These are phyloP conservation scores for Astropecten irregularis DNA, from an alignment of 53 echinoderm and acorn worm species.

Conservation along the genomic window DNA sequence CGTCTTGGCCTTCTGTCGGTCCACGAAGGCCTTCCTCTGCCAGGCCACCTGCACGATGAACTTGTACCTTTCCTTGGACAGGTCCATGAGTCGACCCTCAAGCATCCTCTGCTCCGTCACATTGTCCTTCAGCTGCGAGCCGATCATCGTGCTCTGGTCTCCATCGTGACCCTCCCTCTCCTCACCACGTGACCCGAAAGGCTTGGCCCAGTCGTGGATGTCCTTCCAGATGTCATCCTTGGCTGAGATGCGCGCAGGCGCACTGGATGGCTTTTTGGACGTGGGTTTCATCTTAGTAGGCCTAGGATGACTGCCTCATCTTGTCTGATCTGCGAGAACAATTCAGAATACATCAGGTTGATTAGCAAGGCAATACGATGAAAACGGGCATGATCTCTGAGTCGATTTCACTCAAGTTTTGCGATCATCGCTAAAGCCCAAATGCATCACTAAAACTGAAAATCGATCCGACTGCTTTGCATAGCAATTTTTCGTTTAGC, in stretches of 20 bases:
- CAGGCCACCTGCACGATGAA: slow-evolving; percentile 95
- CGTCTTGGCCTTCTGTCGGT: slow-evolving; percentile 84
- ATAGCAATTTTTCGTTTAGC: no score
- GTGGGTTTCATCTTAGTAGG: slow-evolving; percentile 38
- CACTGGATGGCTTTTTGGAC: slow-evolving; percentile 72
- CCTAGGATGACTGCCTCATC: no score
- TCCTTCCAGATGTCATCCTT: slow-evolving; percentile 93
- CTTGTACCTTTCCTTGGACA: slow-evolving; percentile 95
- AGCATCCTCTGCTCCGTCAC: slow-evolving; percentile 96
- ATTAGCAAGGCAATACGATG: no score
- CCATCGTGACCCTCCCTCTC: slow-evolving; percentile 28
- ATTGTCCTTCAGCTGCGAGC: slow-evolving; percentile 94
- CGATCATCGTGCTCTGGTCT: slow-evolving; percentile 70
- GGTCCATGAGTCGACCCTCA: slow-evolving; percentile 82
- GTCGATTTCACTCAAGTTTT: no score
- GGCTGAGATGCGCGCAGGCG: slow-evolving; percentile 74
- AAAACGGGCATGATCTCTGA: no score
- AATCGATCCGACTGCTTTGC: no score
- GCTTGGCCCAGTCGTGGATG: slow-evolving; percentile 95
- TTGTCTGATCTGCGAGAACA: no score
- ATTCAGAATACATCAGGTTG: no score
- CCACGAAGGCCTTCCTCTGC: slow-evolving; percentile 98
- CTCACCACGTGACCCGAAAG: slow-evolving; percentile 40
- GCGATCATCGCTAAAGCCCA: no score
- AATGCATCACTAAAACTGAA: no score